phyloP scores from a whole-genome alignment of 1,140 invertebrate species.

The Temnothorax longispinosus region DNA sequence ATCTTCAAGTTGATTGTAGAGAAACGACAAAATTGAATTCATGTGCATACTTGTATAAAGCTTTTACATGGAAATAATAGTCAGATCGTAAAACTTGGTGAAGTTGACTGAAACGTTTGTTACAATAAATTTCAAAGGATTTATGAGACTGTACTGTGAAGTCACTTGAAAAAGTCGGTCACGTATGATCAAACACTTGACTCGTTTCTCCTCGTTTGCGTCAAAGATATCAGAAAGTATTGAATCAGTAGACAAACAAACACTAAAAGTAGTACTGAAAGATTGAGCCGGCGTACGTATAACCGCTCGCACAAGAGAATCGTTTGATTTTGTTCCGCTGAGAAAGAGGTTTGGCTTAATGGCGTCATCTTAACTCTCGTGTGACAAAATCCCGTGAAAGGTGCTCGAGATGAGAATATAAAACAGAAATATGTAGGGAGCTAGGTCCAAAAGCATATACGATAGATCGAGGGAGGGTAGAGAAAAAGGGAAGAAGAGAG shows the following conservation, averaged over 20 bases:
- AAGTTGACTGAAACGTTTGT: slow-evolving; percentile 25
- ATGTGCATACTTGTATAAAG: neutral
- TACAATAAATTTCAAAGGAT: slow-evolving; percentile 3
- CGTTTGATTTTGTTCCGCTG: slow-evolving; percentile 38
- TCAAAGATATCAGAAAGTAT: slow-evolving; percentile 41
- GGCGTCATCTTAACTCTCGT: slow-evolving; percentile 55
- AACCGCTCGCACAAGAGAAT: slow-evolving; percentile 16
- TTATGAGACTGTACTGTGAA: neutral
- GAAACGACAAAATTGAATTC: neutral
- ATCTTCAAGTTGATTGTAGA: neutral
- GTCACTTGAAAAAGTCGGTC: slow-evolving; percentile 51
- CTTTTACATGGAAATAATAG: slow-evolving; percentile 17
- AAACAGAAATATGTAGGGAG: slow-evolving; percentile 42
- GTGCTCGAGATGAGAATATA: slow-evolving; percentile 51
- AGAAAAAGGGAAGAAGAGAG: neutral
- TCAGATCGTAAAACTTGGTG: neutral
- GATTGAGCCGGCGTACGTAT: neutral
- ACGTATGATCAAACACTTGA: slow-evolving; percentile 51
- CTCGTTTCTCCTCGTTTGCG: slow-evolving; percentile 10
- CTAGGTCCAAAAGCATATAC: slow-evolving; percentile 20
- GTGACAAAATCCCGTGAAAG: slow-evolving; percentile 45
- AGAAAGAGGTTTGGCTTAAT: slow-evolving; percentile 49
- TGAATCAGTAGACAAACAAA: slow-evolving; percentile 18
- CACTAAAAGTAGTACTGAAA: neutral
- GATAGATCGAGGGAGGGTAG: slow-evolving; percentile 28